phyloP scores from a whole-genome alignment of 2,113 vertebrate species.

The Dinomys branickii region DNA sequence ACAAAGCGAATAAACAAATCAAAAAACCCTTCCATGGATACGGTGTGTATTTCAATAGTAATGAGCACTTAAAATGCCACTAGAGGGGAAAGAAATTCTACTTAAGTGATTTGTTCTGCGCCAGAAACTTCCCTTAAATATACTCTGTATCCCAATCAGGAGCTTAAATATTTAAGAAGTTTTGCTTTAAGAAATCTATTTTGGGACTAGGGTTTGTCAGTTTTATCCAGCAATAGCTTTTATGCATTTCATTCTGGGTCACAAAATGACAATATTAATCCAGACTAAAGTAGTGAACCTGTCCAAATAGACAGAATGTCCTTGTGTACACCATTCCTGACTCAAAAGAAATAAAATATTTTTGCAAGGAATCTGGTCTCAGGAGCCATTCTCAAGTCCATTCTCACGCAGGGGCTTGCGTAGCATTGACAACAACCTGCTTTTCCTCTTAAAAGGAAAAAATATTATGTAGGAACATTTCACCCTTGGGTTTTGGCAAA shows the following conservation, averaged over 20 bases:
- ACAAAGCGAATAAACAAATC: neutral
- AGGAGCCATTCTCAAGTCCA: neutral
- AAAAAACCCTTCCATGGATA: neutral
- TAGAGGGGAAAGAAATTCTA: conserved; percentile 35
- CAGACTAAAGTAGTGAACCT: neutral
- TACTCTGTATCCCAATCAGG: neutral
- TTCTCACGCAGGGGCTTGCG: neutral
- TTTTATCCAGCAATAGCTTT: neutral
- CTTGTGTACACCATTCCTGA: neutral
- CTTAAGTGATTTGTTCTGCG: neutral
- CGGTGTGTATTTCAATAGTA: neutral
- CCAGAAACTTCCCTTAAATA: conserved; percentile 3
- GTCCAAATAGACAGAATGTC: neutral
- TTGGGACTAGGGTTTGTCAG: neutral
- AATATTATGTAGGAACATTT: neutral
- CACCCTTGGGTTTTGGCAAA: neutral
- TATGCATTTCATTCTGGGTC: conserved; percentile 8
- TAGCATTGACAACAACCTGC: neutral
- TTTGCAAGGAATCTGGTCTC: conserved; percentile 24
- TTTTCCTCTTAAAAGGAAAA: conserved; percentile 36
- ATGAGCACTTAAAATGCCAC: neutral
- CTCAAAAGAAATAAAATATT: conserved; percentile 5
- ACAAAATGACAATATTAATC: conserved; percentile 1
- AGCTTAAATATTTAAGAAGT: neutral
- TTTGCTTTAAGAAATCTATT: conserved; percentile 1